phyloP scores from a whole-genome alignment of 2,113 vertebrate species.

The Platichthys stellatus region DNA sequence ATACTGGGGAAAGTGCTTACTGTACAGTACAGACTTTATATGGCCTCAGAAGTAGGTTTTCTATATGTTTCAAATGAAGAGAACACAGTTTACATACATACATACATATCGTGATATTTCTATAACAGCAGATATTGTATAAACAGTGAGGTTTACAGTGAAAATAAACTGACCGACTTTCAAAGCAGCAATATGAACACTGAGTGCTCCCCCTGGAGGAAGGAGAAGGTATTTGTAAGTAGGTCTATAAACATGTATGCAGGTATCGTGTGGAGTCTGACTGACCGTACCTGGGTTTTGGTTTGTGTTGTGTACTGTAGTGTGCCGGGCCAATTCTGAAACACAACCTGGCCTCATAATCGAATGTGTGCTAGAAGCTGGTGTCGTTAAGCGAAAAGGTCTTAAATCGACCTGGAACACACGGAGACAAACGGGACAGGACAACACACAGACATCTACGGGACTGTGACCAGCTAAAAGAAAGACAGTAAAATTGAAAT shows the following conservation, averaged over 20 bases:
- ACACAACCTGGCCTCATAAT: slow-evolving; percentile 15
- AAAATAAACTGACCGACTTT: slow-evolving; percentile 41
- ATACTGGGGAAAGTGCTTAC: slow-evolving; percentile 78
- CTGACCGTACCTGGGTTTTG: slow-evolving; percentile 45
- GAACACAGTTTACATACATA: slow-evolving; percentile 40
- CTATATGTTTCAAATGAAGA: slow-evolving; percentile 37
- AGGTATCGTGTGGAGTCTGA: slow-evolving; percentile 23
- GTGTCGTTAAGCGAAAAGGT: slow-evolving; percentile 26
- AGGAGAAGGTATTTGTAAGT: slow-evolving; percentile 21
- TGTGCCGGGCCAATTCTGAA: slow-evolving; percentile 7
- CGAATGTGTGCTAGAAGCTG: slow-evolving; percentile 35
- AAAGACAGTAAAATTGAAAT: slow-evolving; percentile 10
- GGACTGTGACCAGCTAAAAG: slow-evolving; percentile 33
- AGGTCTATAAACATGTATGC: slow-evolving; percentile 3
- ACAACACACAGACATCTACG: slow-evolving; percentile 12
- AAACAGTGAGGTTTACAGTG: slow-evolving; percentile 59
- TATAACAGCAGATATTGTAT: slow-evolving; percentile 52
- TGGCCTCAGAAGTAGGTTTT: slow-evolving; percentile 67
- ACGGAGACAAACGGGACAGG: slow-evolving; percentile 28
- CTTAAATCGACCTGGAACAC: slow-evolving; percentile 12
- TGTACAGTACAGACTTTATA: slow-evolving; percentile 76
- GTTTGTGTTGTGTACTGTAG: slow-evolving; percentile 33
- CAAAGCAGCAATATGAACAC: slow-evolving; percentile 67
- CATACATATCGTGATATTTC: slow-evolving; percentile 24
- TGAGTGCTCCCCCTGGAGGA: slow-evolving; percentile 33